Base-by-base conservation (phyloP, 2,113 vertebrate species). In the Sebastes fasciatus region DNA sequence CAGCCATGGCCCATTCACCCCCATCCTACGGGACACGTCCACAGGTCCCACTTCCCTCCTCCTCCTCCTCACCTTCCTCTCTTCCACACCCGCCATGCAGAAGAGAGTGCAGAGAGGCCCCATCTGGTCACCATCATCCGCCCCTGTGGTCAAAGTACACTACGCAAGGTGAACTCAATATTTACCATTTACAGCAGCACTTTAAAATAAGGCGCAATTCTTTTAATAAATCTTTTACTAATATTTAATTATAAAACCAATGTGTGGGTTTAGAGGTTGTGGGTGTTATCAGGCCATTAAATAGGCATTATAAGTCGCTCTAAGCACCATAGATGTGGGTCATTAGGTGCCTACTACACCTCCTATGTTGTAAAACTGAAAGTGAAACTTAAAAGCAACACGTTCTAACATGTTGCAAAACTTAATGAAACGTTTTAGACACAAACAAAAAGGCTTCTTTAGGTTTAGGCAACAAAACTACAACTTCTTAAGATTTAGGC, bases 71-170 rank as follows among this genome's bases (percentile, higher is more conserved):
- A 85, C n/a, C 67, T 90, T 19, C 90, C 91, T 9, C 34, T 92
- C 11, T 95, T 96, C 82, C 97, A 96, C 79, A 94, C 94, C 0
- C 86, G 95, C 14, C 96, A 96, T 12, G 92, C 96, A 0, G 97
- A 98, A 75, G 95, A 95, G 86, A 97, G 96, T 54, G 96, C 95
- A 0, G 95, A 95, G 87, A 96, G 97, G 69, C 98, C 98, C 12
- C 95, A 94, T 86, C 95, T 99, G 51, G 96, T 99, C 81, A 99
- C 97, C 0, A 95, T 99, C 69, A 95, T 99, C 48, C 97, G 96
- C 23, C 96, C 96, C 0, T 94, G 96, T 0, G 93, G 93, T 2
- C 95, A 94, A 60, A 95, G 83, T 48, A 93, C 93, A 0, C 90
- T 97, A 11, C 92, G 96, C 23, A 98, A 98, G 93, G 96, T 98